phyloP scores from a whole-genome alignment of 92 coral and sea anemone species.

The Blastomussa wellsi region DNA sequence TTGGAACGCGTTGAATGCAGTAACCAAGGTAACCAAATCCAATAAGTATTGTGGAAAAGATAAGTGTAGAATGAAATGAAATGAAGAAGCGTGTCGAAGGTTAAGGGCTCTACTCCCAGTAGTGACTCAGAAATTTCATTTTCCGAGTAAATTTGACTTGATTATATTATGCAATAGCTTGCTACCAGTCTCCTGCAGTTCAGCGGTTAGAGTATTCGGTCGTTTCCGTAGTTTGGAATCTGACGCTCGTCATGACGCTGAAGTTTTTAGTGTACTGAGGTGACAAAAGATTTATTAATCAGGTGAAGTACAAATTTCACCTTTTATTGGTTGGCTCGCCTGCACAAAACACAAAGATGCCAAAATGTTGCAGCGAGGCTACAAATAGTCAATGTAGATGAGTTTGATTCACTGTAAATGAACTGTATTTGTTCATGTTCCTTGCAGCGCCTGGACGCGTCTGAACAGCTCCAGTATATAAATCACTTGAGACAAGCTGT shows the following conservation, averaged over 20 bases:
- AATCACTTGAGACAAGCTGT: constrained; percentile 86
- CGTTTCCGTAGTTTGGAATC: not conserved
- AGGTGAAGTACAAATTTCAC: too few relatives aligned
- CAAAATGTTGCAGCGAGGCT: not conserved
- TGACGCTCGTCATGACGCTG: not conserved
- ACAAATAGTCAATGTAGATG: not conserved
- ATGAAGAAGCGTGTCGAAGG: too few relatives aligned
- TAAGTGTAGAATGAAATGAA: too few relatives aligned
- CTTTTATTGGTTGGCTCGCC: not conserved
- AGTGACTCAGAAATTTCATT: too few relatives aligned
- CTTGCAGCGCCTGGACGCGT: constrained; percentile 77
- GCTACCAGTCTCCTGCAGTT: not conserved
- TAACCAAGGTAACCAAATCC: constrained; percentile 63
- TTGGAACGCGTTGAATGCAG: constrained; percentile 76
- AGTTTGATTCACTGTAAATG: not conserved
- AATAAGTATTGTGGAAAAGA: not conserved
- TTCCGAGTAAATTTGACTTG: too few relatives aligned
- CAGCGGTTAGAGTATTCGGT: not conserved
- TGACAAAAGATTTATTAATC: not conserved
- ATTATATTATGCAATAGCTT: too few relatives aligned
- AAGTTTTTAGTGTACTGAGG: not conserved
- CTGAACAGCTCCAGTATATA: constrained; percentile 92
- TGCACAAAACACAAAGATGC: not conserved
- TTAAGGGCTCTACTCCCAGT: too few relatives aligned
- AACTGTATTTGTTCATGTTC: not conserved